Conservation (phyloP, 2,888 invertebrate genomes). For the Andrena bucephala region DNA sequence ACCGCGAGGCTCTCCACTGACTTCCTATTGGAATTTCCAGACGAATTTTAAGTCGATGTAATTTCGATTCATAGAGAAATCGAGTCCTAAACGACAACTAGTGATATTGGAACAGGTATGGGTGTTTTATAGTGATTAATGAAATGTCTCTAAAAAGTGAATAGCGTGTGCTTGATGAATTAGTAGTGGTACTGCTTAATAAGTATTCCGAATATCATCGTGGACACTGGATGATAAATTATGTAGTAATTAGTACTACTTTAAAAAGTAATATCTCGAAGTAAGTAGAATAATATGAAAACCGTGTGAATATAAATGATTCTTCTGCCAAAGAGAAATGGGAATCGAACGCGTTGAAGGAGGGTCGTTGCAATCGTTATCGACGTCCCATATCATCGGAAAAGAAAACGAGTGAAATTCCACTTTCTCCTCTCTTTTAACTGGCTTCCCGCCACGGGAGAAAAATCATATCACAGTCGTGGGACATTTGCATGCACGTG, state of each 20-base stretch:
- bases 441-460: constrained; percentile 23
- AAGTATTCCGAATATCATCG: background rate
- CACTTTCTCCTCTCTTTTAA: constrained; percentile 41
- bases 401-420: constrained; percentile 42
- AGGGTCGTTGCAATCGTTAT: constrained; percentile 14
- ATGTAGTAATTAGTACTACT: background rate
- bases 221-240: background rate
- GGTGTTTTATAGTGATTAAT: no score
- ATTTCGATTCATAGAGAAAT: background rate
- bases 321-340: background rate
- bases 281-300: background rate
- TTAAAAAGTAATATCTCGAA: background rate
- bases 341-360: background rate
- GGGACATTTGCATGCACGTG: background rate
- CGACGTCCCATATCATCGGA: constrained; percentile 28
- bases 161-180: no score
- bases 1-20: constrained; percentile 4
- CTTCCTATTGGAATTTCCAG: background rate
- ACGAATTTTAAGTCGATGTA: background rate
- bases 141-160: no score
- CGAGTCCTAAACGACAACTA: background rate
- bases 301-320: background rate
- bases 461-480: constrained; percentile 22
- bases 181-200: no score
- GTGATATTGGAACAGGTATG: no score